Evolutionary conservation across 2,113 vertebrate genomes (phyloP).

Genomic region (Syrmaticus mikado): DNA sequence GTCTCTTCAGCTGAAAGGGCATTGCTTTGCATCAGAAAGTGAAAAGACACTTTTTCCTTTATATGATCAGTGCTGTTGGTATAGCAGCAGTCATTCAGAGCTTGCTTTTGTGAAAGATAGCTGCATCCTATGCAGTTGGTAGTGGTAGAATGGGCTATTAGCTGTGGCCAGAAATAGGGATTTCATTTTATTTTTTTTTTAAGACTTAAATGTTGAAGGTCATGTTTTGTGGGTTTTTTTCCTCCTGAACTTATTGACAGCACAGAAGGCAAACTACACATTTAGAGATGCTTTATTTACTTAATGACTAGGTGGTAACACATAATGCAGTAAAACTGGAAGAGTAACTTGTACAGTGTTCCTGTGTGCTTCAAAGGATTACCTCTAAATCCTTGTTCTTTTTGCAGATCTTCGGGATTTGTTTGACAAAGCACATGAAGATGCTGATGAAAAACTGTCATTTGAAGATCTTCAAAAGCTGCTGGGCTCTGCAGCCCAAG

Average conservation of each 20-base stretch:
- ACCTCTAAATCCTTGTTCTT: not conserved
- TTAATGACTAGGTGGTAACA: not conserved
- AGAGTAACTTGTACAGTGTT: not conserved
- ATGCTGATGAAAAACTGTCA: constrained; percentile 71
- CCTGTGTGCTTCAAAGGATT: not conserved
- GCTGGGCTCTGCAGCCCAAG: constrained; percentile 58
- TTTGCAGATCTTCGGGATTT: constrained; percentile 79
- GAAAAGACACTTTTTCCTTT: constrained; percentile 38
- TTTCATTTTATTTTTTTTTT: not conserved
- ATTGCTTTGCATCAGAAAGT: constrained; percentile 26
- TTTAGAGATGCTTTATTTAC: not conserved
- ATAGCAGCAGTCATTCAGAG: constrained; percentile 50
- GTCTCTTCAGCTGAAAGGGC: constrained; percentile 19
- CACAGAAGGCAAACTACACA: not conserved
- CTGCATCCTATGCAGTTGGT: constrained; percentile 24
- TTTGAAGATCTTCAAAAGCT: constrained; percentile 69
- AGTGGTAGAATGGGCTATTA: not conserved
- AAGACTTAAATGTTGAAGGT: not conserved
- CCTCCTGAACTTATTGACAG: not conserved
- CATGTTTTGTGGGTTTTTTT: not conserved
- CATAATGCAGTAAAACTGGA: not conserved
- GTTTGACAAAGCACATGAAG: constrained; percentile 64
- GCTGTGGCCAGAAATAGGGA: not conserved
- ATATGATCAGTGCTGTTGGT: constrained; percentile 17
- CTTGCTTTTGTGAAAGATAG: not conserved